These are phyloP conservation scores for Lasioglossum malachurum DNA, from an alignment of 2,888 invertebrate species.

Conservation along the genomic window DNA sequence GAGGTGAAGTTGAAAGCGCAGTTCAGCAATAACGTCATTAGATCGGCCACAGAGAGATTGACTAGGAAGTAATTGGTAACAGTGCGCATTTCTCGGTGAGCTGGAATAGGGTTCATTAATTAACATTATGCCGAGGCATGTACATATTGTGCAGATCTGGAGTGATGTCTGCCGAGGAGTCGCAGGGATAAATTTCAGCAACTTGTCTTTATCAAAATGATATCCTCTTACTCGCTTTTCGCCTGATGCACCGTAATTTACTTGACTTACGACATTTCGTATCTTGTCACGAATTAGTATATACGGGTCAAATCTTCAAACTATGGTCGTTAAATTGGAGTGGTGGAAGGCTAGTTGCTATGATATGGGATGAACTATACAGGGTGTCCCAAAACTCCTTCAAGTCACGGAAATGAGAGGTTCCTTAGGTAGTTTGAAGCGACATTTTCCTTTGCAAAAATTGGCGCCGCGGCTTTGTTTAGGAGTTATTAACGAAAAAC, in stretches of 20 bases:
- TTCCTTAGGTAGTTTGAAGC: too few species aligned
- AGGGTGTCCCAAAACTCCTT: too few species aligned
- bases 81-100: conserved; percentile 93
- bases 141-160: not conserved
- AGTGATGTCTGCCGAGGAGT: not conserved
- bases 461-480: too few species aligned
- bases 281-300: not conserved
- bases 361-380: too few species aligned
- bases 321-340: not conserved
- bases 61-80: conserved; percentile 97
- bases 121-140: not conserved
- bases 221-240: not conserved
- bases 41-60: conserved; percentile 94
- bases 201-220: not conserved
- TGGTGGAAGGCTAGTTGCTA: too few species aligned
- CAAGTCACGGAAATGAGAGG: too few species aligned
- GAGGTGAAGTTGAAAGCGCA: conserved; percentile 96
- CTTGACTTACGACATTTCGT: not conserved
- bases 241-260: not conserved
- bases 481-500: too few species aligned
- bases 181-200: not conserved
- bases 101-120: conserved; percentile 85
- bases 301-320: not conserved
- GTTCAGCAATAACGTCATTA: conserved; percentile 94
- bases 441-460: too few species aligned